Evolutionary conservation across 1,140 invertebrate genomes (phyloP), one percentile per base, ranked within the genome.

Genomic region (Brachionus koreanus): DNA sequence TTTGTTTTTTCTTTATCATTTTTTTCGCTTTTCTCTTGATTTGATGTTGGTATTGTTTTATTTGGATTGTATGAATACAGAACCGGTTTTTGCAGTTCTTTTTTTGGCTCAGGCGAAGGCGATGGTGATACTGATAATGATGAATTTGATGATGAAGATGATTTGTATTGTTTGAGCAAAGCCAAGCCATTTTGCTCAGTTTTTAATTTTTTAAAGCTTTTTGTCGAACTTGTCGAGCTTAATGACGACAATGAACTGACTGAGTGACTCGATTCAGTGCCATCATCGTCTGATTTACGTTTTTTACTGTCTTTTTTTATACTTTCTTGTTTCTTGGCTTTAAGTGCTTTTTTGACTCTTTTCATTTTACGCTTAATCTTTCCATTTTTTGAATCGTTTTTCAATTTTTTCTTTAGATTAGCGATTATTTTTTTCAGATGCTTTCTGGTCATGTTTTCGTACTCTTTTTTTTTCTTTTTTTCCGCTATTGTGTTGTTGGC

Each of bases 141-240:
- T 46, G 69, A 46, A n/a, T 42, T 29, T 5, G 69, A 46, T 35
- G 39, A 46, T 10, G 69, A 29, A 23, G 69, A 74, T 10, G 69
- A 74, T 43, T 74, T 49, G 12, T 74, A 74, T 9, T 74, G 69
- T 46, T 74, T 43, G 16, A 74, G 29, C 5, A 74, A 19, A 23
- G 69, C 5, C 12, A 74, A 33, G 23, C 69, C 69, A 19, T 74
- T 74, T 46, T 39, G 69, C n/a, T 74, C 69, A 1, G 37, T 25
- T 46, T 74, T 74, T 46, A 74, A 74, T 74, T 46, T 74, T 49
- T 74, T 74, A 12, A 43, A 33, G 19, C 42, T 74, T 74, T 74
- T 74, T 2, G 42, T 46, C 19, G 69, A 74, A 12, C 42, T 74
- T 12, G 42, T 74, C 19, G 69, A 74, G 12, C 39, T 43, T n/a